A percentile compares a stretch with the other conserved stretches of the same genome.
Conservation (phyloP, 2,888 invertebrate genomes). For the Dolichomitus sp. region DNA sequence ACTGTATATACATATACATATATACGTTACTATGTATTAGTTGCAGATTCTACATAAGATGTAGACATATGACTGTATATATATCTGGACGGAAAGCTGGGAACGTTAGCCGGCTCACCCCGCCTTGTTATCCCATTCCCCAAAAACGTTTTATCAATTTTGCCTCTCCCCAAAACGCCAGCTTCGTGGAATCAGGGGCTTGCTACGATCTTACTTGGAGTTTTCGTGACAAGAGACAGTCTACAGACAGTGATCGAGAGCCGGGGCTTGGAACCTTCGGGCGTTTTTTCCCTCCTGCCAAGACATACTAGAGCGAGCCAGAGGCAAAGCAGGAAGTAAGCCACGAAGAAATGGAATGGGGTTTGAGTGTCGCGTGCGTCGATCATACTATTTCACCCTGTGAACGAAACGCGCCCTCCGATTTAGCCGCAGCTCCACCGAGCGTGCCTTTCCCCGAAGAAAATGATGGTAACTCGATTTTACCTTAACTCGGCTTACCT, state of each 20-base stretch:
- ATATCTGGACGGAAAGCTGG: conserved; percentile 5
- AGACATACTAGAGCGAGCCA: not conserved
- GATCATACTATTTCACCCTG: conserved; percentile 18
- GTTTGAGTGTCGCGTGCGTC: conserved; percentile 59
- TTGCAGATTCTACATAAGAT: not conserved
- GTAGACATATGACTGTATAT: not conserved
- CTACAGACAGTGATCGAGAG: conserved; percentile 81
- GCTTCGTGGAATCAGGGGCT: conserved; percentile 7
- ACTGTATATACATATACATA: not conserved
- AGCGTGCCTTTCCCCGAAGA: conserved; percentile 29
- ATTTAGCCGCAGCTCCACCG: conserved; percentile 12
- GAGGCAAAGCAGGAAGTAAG: conserved; percentile 51
- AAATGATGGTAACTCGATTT: conserved; percentile 62
- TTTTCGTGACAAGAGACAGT: conserved; percentile 77
- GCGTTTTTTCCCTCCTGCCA: conserved; percentile 19
- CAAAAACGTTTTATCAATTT: conserved; percentile 81
- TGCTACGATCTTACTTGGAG: conserved; percentile 52
- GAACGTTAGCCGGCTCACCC: conserved; percentile 9
- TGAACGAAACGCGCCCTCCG: conserved; percentile 22
- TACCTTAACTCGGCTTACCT: conserved; percentile 52
- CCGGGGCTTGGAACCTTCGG: conserved; percentile 45
- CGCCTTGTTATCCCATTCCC: conserved; percentile 13
- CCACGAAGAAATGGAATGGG: conserved; percentile 20
- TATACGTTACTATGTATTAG: conserved; percentile 5
- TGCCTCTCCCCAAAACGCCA: conserved; percentile 62